phyloP scores from a whole-genome alignment of 2,888 invertebrate species.

The Melanargia galathea region DNA sequence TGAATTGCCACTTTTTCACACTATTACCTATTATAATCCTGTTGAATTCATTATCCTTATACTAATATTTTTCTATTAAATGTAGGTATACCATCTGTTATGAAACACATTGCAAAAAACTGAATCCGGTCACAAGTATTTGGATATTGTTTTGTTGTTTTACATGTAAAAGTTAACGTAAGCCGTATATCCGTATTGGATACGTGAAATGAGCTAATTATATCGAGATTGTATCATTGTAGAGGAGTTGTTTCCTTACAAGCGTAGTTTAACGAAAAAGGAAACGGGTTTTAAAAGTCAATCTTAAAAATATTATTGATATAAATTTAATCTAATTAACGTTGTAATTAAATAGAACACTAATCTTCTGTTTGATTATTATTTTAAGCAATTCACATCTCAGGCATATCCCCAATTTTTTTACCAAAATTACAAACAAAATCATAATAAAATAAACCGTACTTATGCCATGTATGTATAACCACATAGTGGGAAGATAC shows the following conservation, averaged over 20 bases:
- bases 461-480: conserved; percentile 6
- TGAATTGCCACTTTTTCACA: conserved; percentile 36
- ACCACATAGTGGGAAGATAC: conserved; percentile 7
- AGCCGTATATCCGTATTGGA: too few species aligned
- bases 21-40: conserved; percentile 6
- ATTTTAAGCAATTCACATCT: not conserved
- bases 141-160: too few species aligned
- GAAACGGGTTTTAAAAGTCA: too few species aligned
- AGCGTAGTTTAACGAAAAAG: too few species aligned
- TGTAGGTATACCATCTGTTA: too few species aligned
- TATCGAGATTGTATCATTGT: too few species aligned
- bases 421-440: not conserved
- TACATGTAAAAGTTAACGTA: too few species aligned
- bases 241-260: too few species aligned
- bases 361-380: not conserved
- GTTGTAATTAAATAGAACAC: not conserved
- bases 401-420: not conserved
- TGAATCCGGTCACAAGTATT: too few species aligned
- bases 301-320: too few species aligned
- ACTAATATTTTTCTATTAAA: not conserved
- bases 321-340: not conserved
- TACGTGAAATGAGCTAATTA: too few species aligned
- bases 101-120: too few species aligned
- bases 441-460: not conserved
- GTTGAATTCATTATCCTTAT: not conserved